Evolutionary conservation across 2,797 vertebrate genomes (phyloP), one percentile per base, ranked within the genome.

Genomic region (Diplodus sargus): DNA sequence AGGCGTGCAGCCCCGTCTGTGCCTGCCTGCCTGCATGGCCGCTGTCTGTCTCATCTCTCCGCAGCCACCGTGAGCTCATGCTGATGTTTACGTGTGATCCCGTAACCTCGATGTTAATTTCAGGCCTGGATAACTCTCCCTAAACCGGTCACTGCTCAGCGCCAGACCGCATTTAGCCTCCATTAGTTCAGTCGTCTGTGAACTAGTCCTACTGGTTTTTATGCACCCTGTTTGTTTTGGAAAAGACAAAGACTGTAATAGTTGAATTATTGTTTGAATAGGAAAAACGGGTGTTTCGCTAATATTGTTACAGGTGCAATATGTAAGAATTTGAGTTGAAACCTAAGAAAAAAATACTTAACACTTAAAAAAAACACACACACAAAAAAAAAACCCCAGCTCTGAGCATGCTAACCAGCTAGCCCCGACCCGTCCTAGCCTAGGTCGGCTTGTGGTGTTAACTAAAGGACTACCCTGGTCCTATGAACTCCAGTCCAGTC

Each of bases 91-190:
- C 39, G 3, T 53, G 28, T 17, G 16, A 34, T 34, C 17, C 56
- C 2, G 4, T 12, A 34, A 58, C 28, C 47, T 74, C 45, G 5
- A 2, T 47, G 52, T 84, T 81, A 54, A 47, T 70, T 25, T 30
- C 0, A 78, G 82, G 84, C 85, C 81, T 5, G 18, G 28, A n/a
- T 20, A 25, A 53, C 42, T 3, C 53, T 12, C 17, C 68, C 17
- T 42, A 43, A 62, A 45, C 52, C 63, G 13, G 1, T 16, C 2
- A 25, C 42, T 10, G 22, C 13, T 30, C 2, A 30, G 20, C 4
- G 20, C 22, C 14, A 16, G 13, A 34, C 20, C 28, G 28, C 67
- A 1, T 22, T 74, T 14, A 30, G 47, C 53, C 8, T 39, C 18
- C 39, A 10, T 18, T 2, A 34, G 18, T 48, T 18, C 7, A 25